These are phyloP conservation scores for Eucidaris tribuloides DNA, from an alignment of 35 echinoderm and acorn worm genomes.

Conservation along the genomic window DNA sequence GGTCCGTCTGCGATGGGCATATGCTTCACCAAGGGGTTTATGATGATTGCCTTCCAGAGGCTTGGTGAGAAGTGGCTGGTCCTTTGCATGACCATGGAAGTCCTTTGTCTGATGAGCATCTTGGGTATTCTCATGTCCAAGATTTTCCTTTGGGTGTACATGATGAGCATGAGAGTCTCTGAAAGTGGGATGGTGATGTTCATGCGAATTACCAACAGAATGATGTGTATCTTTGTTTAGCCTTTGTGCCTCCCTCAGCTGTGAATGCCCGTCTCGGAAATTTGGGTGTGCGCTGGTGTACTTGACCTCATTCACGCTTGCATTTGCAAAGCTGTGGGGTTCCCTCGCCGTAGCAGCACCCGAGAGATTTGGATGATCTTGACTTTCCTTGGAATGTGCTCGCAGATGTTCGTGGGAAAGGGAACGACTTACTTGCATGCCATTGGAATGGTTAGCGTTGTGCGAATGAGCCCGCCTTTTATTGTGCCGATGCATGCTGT, in stretches of 20 bases:
- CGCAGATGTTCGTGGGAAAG: slow-evolving; percentile 10
- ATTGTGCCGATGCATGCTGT: slow-evolving; percentile 4
- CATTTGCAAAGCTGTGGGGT: background rate
- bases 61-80: background rate
- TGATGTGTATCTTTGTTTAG: background rate
- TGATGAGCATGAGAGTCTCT: background rate
- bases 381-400: slow-evolving; percentile 1
- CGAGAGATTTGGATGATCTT: background rate
- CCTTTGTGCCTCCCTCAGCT: background rate
- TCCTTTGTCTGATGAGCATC: background rate
- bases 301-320: background rate
- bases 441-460: background rate
- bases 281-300: background rate
- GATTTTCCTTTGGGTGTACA: background rate
- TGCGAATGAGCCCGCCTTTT: background rate
- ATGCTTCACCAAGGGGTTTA: background rate
- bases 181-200: no score
- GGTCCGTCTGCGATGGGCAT: background rate
- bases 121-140: background rate
- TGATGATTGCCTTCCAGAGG: background rate
- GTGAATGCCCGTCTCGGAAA: background rate
- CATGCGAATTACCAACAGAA: background rate
- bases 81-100: background rate
- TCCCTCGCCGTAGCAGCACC: background rate
- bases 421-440: background rate